Evolutionary conservation across 1,140 invertebrate genomes (phyloP), one percentile per base, ranked within the genome.

Genomic region (Myzus persicae): DNA sequence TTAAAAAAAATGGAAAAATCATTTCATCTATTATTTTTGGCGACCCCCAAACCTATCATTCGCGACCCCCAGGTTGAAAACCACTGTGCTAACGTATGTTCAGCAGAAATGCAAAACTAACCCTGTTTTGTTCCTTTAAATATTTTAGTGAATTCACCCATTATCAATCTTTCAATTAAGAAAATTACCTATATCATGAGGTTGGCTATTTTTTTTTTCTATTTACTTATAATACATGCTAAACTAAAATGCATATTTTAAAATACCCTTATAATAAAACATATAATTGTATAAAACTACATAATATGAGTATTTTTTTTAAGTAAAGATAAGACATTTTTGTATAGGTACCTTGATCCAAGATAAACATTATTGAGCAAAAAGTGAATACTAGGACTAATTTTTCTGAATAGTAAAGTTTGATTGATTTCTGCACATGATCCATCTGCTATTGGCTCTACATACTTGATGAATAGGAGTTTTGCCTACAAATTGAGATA

Each of bases 331-430:
- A 22, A 38, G 26, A 84, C 1, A 42, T 84, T 38, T 26, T 14
- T 42, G 26, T 26, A 84, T 84, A 42, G 24, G 24, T 90, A 93
- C 93, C 67, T 85, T 67, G 98, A 96, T 94, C 98, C 95, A 40
- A 98, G 95, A 94, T 98, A 98, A 59, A 98, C 96, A 48, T 97
- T 96, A 94, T 97, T 96, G 8, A 98, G 95, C 90, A 97, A 97
- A 18, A 96, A 95, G 94, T 97, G 97, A 7, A 99, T 95, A 93
- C 97, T 96, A 0, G 97, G 97, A 14, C 97, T 96, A 93, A 98
- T 97, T 94, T 98, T 96, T 93, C 96, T 95, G 97, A 97, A 99
- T 0, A 99, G 95, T 67, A 96, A 96, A 22, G 96, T 95, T 2
- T 96, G 95, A 95, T 98, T 97, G 22, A 95, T 95, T 42, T 90